These are phyloP conservation scores for Champsocephalus gunnari DNA, from an alignment of 2,797 vertebrate species.

Conservation along the genomic window DNA sequence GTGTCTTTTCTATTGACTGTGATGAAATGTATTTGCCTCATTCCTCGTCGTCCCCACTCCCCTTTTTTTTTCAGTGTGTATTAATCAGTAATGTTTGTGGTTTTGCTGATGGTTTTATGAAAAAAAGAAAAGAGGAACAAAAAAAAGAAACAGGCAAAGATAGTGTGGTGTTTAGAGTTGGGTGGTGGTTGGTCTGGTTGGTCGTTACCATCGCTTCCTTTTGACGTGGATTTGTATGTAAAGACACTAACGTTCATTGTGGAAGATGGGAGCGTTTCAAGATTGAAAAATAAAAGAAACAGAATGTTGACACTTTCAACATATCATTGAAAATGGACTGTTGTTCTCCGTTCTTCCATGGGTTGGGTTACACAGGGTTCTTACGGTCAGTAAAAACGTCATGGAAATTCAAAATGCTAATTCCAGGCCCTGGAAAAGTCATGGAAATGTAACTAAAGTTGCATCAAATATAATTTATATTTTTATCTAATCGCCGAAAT, in stretches of 20 bases:
- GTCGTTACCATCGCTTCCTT: constrained; percentile 71
- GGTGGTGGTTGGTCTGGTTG: constrained; percentile 68
- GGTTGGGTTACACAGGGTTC: too few relatives aligned
- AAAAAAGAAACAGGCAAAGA: constrained; percentile 53
- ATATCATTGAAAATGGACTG: constrained; percentile 49
- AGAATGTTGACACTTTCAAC: constrained; percentile 79
- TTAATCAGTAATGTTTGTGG: constrained; percentile 84
- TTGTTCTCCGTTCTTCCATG: constrained; percentile 23
- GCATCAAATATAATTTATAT: too few relatives aligned
- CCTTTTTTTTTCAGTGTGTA: constrained; percentile 77
- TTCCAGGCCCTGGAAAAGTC: too few relatives aligned
- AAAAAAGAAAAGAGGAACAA: constrained; percentile 62
- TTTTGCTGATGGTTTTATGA: constrained; percentile 84
- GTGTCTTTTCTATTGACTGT: constrained; percentile 78
- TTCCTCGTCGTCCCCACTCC: constrained; percentile 33
- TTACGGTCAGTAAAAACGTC: too few relatives aligned
- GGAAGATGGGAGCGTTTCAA: constrained; percentile 81
- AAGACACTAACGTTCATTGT: constrained; percentile 83
- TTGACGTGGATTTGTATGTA: constrained; percentile 79
- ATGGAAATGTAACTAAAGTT: too few relatives aligned
- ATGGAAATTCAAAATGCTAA: too few relatives aligned
- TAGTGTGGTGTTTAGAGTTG: constrained; percentile 72
- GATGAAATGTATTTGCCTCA: constrained; percentile 81
- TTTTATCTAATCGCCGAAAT: too few relatives aligned
- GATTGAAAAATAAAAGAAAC: constrained; percentile 76